Percentiles rank a stretch among this genome's conserved stretches.
These are phyloP conservation scores for Strongylocentrotus purpuratus DNA, from an alignment of 35 echinoderm and acorn worm genomes.

Conservation along the genomic window DNA sequence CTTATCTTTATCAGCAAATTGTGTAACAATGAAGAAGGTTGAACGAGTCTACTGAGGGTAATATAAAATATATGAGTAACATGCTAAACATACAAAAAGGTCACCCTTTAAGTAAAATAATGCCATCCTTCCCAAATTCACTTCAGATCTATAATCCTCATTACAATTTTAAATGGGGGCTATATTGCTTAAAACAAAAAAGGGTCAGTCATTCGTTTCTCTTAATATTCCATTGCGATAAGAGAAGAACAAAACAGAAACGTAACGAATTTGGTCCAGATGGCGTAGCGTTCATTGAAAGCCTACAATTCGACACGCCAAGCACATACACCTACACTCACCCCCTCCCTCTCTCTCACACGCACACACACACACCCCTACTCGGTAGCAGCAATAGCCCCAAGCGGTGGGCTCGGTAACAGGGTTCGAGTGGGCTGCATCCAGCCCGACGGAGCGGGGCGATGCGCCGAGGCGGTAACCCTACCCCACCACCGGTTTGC, in stretches of 20 bases:
- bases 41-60: neutral
- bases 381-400: constrained; percentile 21
- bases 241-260: neutral
- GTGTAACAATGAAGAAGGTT: no score
- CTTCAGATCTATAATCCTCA: neutral
- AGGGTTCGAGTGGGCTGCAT: neutral
- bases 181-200: neutral
- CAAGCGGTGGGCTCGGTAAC: constrained; percentile 40
- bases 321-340: neutral
- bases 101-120: neutral
- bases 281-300: neutral
- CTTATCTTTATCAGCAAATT: no score
- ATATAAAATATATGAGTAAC: neutral
- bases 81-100: neutral
- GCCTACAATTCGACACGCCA: neutral
- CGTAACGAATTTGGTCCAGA: neutral
- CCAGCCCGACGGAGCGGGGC: constrained; percentile 20
- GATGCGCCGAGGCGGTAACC: constrained; percentile 42
- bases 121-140: neutral
- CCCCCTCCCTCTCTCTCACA: neutral
- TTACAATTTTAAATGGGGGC: neutral
- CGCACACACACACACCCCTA: neutral
- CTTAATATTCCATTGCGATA: neutral
- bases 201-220: neutral
- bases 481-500: constrained; percentile 38